phyloP scores from a whole-genome alignment of 2,888 invertebrate species.

The Leucophenga montana region DNA sequence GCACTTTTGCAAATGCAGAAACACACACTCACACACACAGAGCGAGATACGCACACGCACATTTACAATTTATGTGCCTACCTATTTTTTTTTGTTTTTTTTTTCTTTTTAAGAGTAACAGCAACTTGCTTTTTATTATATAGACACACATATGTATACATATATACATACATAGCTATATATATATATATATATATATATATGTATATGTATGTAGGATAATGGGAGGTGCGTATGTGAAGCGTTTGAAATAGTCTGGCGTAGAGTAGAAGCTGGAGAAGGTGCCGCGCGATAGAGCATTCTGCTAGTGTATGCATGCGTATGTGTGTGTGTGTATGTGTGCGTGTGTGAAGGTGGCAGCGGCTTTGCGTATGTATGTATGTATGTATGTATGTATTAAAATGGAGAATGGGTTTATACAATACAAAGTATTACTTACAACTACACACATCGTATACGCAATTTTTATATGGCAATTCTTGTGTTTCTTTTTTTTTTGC shows the following conservation, averaged over 20 bases:
- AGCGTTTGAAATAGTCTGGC: too few relatives aligned
- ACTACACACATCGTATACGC: constrained; percentile 4
- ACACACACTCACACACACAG: background rate
- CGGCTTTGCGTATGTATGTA: too few relatives aligned
- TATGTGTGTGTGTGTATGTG: too few relatives aligned
- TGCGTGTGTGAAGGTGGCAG: too few relatives aligned
- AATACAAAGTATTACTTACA: too few relatives aligned
- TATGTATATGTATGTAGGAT: too few relatives aligned
- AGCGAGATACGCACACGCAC: constrained; percentile 33
- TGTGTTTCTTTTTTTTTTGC: background rate
- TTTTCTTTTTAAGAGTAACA: constrained; percentile 2
- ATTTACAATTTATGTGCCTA: constrained; percentile 35
- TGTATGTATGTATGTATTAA: too few relatives aligned
- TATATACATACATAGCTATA: constrained; percentile 32
- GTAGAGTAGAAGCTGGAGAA: too few relatives aligned
- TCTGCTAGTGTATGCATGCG: too few relatives aligned
- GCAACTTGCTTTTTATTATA: background rate
- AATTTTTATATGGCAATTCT: background rate
- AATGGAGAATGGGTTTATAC: too few relatives aligned
- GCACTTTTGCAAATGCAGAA: constrained; percentile 42
- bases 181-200: constrained; percentile 39
- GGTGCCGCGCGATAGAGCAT: too few relatives aligned
- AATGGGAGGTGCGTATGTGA: too few relatives aligned
- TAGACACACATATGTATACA: constrained; percentile 20
- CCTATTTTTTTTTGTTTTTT: background rate